Percentiles rank a stretch among this genome's conserved stretches.
These are phyloP conservation scores for Melanchra persicariae DNA, from an alignment of 2,888 invertebrate genomes.

Conservation along the genomic window DNA sequence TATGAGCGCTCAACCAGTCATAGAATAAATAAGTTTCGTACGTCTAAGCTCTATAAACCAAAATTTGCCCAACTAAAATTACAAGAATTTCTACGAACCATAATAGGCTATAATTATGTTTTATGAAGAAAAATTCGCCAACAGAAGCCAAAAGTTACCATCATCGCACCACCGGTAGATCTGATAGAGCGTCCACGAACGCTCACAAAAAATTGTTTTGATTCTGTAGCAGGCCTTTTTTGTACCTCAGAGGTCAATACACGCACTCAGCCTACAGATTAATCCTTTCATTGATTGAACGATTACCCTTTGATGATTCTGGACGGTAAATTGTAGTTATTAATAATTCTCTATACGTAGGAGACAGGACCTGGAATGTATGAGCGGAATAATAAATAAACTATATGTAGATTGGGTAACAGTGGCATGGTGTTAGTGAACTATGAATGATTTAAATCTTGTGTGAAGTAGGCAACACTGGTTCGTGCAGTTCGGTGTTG, in stretches of 20 bases:
- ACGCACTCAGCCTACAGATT: constrained; percentile 39
- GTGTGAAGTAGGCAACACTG: constrained; percentile 30
- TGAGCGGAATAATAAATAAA: constrained; percentile 55
- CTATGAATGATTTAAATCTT: constrained; percentile 46
- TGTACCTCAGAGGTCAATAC: constrained; percentile 41
- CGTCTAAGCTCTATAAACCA: neutral
- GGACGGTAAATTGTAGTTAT: constrained; percentile 49
- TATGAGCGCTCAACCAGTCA: too few relatives aligned
- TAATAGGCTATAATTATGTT: neutral
- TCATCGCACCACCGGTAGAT: neutral
- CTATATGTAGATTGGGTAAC: constrained; percentile 58
- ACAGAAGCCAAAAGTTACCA: constrained; percentile 4
- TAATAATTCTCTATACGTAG: constrained; percentile 58
- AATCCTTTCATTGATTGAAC: constrained; percentile 51
- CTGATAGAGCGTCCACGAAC: constrained; percentile 5
- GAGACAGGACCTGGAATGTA: constrained; percentile 54
- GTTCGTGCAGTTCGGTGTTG: neutral
- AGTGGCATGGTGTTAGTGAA: constrained; percentile 53
- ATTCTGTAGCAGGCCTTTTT: constrained; percentile 47
- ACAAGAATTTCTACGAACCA: neutral
- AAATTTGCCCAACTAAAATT: neutral
- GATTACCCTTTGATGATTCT: constrained; percentile 49
- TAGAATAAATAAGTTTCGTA: too few relatives aligned
- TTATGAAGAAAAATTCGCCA: constrained; percentile 3
- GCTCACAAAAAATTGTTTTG: constrained; percentile 68